Percentiles rank a stretch among this genome's conserved stretches.
Conservation (phyloP, 2,888 invertebrate species). For the Zhengitettix transpicula region DNA sequence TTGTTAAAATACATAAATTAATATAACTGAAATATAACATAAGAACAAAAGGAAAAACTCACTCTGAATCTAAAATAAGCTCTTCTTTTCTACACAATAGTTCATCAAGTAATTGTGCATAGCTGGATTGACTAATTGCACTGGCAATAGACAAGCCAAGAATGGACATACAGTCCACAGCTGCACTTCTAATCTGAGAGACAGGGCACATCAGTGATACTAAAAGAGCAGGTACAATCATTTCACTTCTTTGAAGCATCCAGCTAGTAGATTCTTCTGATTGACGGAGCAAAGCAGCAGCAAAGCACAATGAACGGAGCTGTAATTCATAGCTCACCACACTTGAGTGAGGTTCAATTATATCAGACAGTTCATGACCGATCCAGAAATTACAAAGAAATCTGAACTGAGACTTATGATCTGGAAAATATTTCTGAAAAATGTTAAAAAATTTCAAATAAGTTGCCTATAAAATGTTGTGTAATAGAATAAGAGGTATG, state of each 20-base stretch:
- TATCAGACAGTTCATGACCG: conserved; percentile 22
- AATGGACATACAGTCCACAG: conserved; percentile 33
- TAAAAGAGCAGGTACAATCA: conserved; percentile 33
- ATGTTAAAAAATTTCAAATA: conserved; percentile 26
- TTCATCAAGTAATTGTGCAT: conserved; percentile 26
- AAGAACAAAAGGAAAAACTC: not conserved
- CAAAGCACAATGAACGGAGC: conserved; percentile 28
- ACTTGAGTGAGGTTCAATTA: conserved; percentile 22
- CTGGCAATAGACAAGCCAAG: not conserved
- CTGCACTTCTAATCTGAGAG: conserved; percentile 34
- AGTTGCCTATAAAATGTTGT: not conserved
- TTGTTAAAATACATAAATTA: too few relatives aligned
- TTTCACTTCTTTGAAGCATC: conserved; percentile 19
- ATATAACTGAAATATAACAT: too few relatives aligned
- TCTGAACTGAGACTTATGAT: conserved; percentile 31
- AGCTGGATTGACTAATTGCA: not conserved
- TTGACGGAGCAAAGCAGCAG: conserved; percentile 13
- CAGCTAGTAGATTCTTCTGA: conserved; percentile 17
- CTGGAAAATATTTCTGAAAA: conserved; percentile 29
- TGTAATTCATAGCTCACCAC: conserved; percentile 22
- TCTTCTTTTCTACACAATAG: conserved; percentile 36
- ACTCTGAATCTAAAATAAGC: conserved; percentile 40
- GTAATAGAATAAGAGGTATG: too few relatives aligned
- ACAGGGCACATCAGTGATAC: conserved; percentile 39
- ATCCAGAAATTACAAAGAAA: conserved; percentile 40